phyloP scores from a whole-genome alignment of 2,113 vertebrate genomes.

The Atlantisia rogersi region DNA sequence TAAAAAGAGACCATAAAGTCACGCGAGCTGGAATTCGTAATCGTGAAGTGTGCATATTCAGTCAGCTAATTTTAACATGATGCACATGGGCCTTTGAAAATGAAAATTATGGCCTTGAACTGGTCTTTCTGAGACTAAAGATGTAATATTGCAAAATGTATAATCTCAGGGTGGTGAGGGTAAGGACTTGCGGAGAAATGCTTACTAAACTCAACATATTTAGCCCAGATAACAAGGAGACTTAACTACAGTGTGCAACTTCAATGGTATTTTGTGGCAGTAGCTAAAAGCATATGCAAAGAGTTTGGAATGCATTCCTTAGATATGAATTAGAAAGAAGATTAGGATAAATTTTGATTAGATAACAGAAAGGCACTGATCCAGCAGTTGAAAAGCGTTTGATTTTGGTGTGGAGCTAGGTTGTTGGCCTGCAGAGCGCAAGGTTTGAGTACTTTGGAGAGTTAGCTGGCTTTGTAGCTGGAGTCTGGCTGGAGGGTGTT shows the following conservation, averaged over 20 bases:
- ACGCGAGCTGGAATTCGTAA: background rate
- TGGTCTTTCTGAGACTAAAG: conserved; percentile 16
- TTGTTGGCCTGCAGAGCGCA: background rate
- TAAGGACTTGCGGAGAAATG: conserved; percentile 5
- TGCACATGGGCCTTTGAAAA: conserved; percentile 15
- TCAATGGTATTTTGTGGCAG: conserved; percentile 15
- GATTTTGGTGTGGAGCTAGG: background rate
- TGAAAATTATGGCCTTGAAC: conserved; percentile 25
- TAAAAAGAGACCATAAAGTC: background rate
- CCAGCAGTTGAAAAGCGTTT: background rate
- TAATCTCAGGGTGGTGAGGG: conserved; percentile 19
- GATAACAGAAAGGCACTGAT: conserved; percentile 8
- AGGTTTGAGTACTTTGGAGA: conserved; percentile 5
- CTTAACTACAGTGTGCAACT: conserved; percentile 6
- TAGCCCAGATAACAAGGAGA: conserved; percentile 38
- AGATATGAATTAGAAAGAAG: conserved; percentile 54
- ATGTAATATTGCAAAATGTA: conserved; percentile 27
- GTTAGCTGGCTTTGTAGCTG: conserved; percentile 13
- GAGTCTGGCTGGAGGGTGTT: background rate
- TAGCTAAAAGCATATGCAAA: conserved; percentile 11
- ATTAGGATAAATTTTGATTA: conserved; percentile 42
- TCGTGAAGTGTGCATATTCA: background rate
- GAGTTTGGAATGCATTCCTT: conserved; percentile 52
- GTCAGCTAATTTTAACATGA: conserved; percentile 14
- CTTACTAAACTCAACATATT: conserved; percentile 34